Base-by-base conservation (phyloP, 2,113 vertebrate genomes). In the Atherinomorus stipes region DNA sequence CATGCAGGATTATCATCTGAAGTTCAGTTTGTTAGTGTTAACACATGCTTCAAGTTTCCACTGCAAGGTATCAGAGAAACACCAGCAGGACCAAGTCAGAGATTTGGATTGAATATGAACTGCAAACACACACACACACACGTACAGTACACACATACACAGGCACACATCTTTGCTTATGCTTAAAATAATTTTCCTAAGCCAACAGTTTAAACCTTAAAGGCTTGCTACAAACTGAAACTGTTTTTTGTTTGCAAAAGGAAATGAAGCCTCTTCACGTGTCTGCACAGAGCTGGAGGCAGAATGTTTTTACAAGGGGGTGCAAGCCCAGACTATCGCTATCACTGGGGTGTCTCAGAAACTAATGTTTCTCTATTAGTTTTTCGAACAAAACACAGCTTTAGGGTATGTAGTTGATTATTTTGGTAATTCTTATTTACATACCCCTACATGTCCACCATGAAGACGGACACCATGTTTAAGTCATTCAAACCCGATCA, bases 1-100 rank as follows among this genome's bases (percentile, higher is more conserved):
- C 60, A 60, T 40, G 6, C 54, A 12, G 26, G 52, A 13, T 23
- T 49, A 18, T n/a, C 53, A 61, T 70, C 76, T 76, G 59, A 28
- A 38, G 25, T 10, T 49, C 54, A 37, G 13, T 15, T 42, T 71
- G 56, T 44, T 52, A 53, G 42, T 28, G 64, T 65, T 44, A 19
- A 34, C 67, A 61, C 61, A 10, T 23, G 66, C 40, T 44, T 37
- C 19, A 50, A 49, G 31, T 66, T 60, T 67, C 31, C 38, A 42
- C 71, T 73, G 28, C 23, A 52, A 62, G 10, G 25, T 13, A 21
- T 13, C 31, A 18, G 18, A 25, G 12, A 42, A 59, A 38, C 8
- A 38, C 7, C 19, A 56, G 44, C 44, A 19, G 18, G 44, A 9
- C 44, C 18, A n/a, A 7, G 16, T 4, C 5, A 47, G 44, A 7